Percentiles rank a stretch among this genome's conserved stretches.
phyloP scores from a whole-genome alignment of 2,797 vertebrate genomes.

The Melanotaenia maccullochi region DNA sequence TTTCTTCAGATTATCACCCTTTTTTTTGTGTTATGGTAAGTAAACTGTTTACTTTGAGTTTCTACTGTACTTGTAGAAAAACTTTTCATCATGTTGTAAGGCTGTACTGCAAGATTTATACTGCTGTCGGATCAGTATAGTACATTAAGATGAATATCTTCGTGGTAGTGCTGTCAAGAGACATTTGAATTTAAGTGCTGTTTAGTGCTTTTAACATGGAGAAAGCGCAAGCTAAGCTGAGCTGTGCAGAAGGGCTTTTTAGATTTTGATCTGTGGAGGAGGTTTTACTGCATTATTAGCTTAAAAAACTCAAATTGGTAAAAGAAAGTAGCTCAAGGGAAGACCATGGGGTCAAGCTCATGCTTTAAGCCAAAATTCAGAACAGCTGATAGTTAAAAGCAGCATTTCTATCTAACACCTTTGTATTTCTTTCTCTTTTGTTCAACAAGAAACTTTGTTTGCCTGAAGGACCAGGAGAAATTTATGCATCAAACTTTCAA shows the following conservation, averaged over 20 bases:
- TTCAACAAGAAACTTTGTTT: neutral
- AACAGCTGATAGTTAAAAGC: conserved; percentile 8
- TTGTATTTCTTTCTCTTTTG: neutral
- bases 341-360: neutral
- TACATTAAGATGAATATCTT: conserved; percentile 10
- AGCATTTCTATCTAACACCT: neutral
- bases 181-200: neutral
- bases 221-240: neutral
- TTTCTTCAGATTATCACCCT: conserved; percentile 43
- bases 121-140: conserved; percentile 3
- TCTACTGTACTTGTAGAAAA: conserved; percentile 6
- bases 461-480: conserved; percentile 5
- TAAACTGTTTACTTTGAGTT: conserved; percentile 53
- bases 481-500: conserved; percentile 21
- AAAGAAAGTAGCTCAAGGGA: neutral
- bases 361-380: neutral
- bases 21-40: conserved; percentile 64
- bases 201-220: neutral
- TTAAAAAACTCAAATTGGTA: neutral
- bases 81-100: conserved; percentile 41
- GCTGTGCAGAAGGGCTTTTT: neutral
- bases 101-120: conserved; percentile 1
- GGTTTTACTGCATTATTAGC: neutral
- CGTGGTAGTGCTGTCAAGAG: conserved; percentile 2
- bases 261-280: neutral